A percentile compares a stretch with the other conserved stretches of the same genome.
Conservation (phyloP, 2,797 vertebrate genomes). For the Rhinichthys osculus region DNA sequence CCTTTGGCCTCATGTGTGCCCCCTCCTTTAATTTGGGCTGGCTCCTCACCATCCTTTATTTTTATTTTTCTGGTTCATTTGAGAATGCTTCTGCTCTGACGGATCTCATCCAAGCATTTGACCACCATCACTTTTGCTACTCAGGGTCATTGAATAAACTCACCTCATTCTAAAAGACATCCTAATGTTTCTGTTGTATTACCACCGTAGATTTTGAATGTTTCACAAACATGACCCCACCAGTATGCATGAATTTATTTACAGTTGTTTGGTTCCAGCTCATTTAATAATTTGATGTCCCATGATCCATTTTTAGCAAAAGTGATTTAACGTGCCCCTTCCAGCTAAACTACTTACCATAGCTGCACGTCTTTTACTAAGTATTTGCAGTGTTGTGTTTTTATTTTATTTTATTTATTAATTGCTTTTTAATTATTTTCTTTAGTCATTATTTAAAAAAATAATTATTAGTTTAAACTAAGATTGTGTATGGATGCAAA, state of each 20-base stretch:
- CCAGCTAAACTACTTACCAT: slow-evolving; percentile 54
- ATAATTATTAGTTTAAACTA: background rate
- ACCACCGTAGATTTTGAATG: slow-evolving; percentile 12
- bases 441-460: background rate
- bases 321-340: slow-evolving; percentile 65
- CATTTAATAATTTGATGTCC: slow-evolving; percentile 31
- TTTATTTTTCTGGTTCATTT: slow-evolving; percentile 68
- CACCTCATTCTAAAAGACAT: slow-evolving; percentile 21
- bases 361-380: slow-evolving; percentile 68
- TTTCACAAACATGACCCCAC: slow-evolving; percentile 3
- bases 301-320: slow-evolving; percentile 64
- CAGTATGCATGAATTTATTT: slow-evolving; percentile 47
- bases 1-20: slow-evolving; percentile 59
- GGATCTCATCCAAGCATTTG: slow-evolving; percentile 43
- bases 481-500: slow-evolving; percentile 16
- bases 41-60: slow-evolving; percentile 71
- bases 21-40: slow-evolving; percentile 65
- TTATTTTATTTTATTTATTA: background rate
- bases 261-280: slow-evolving; percentile 28
- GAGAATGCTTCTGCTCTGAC: slow-evolving; percentile 58
- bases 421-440: background rate
- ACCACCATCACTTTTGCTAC: slow-evolving; percentile 70
- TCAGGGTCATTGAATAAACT: slow-evolving; percentile 40
- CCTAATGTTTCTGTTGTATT: slow-evolving; percentile 10
- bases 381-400: slow-evolving; percentile 49